These are phyloP conservation scores for Panulirus ornatus DNA, from an alignment of 1,140 invertebrate genomes.

Conservation along the genomic window DNA sequence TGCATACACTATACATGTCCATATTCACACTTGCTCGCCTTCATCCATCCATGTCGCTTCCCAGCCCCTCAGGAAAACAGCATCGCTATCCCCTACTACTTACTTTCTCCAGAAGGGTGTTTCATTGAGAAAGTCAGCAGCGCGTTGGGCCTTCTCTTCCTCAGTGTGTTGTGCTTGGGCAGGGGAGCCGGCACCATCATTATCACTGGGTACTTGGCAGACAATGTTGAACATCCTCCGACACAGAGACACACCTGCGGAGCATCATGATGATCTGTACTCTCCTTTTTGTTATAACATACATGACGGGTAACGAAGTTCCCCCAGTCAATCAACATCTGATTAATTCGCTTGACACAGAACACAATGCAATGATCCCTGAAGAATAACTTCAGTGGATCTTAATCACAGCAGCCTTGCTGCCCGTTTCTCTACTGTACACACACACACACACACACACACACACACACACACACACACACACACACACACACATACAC, in stretches of 20 bases:
- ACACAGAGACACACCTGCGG: neutral
- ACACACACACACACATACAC: no score
- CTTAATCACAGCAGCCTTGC: neutral
- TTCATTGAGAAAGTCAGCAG: slow-evolving; percentile 32
- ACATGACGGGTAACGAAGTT: neutral
- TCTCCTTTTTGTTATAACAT: neutral
- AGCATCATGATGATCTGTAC: neutral
- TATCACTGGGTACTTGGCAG: neutral
- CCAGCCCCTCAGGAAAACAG: no score
- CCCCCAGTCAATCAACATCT: neutral
- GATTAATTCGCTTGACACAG: neutral
- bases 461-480: slow-evolving; percentile 20
- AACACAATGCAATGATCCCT: neutral
- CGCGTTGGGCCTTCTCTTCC: slow-evolving; percentile 21
- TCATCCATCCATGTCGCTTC: neutral
- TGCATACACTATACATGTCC: no score
- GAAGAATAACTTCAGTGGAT: neutral
- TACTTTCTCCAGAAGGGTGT: slow-evolving; percentile 34
- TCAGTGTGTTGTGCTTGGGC: neutral
- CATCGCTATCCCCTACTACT: no score
- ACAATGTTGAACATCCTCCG: neutral
- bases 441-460: neutral
- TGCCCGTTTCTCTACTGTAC: neutral
- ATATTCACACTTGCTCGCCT: no score
- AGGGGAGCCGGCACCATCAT: neutral